These are phyloP conservation scores for Catharus ustulatus DNA, from an alignment of 2,797 vertebrate genomes.

Conservation along the genomic window DNA sequence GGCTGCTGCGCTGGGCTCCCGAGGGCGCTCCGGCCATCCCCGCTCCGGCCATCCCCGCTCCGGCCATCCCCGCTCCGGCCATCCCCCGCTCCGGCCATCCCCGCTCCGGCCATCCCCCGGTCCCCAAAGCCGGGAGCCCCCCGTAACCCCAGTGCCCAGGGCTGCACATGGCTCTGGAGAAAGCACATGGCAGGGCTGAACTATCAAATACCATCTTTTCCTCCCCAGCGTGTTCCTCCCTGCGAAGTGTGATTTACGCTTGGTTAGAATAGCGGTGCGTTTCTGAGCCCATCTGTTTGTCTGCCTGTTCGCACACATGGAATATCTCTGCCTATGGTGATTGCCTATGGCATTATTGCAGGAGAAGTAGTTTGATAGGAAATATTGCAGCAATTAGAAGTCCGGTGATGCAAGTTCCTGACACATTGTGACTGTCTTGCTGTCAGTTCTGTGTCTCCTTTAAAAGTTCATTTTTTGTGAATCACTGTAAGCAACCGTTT, in stretches of 20 bases:
- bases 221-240: background rate
- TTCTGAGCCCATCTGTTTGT: slow-evolving; percentile 24
- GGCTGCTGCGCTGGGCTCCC: fast-evolving
- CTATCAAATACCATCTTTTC: background rate
- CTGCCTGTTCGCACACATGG: background rate
- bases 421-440: background rate
- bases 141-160: fast-evolving
- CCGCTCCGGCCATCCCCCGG: too few species aligned
- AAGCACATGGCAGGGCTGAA: background rate
- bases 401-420: slow-evolving; percentile 38
- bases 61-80: background rate
- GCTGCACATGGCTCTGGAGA: background rate
- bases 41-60: too few species aligned
- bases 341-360: background rate
- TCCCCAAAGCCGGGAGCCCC: fast-evolving
- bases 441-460: background rate
- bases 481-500: background rate
- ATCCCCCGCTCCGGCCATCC: too few species aligned
- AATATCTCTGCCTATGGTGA: background rate
- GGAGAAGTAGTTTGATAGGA: background rate
- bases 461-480: slow-evolving; percentile 13
- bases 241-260: background rate
- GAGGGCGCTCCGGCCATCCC: background rate
- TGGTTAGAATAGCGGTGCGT: background rate
- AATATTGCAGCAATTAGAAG: slow-evolving; percentile 28